phyloP scores from a whole-genome alignment of 2,888 invertebrate species.

The Orthosia gothica region DNA sequence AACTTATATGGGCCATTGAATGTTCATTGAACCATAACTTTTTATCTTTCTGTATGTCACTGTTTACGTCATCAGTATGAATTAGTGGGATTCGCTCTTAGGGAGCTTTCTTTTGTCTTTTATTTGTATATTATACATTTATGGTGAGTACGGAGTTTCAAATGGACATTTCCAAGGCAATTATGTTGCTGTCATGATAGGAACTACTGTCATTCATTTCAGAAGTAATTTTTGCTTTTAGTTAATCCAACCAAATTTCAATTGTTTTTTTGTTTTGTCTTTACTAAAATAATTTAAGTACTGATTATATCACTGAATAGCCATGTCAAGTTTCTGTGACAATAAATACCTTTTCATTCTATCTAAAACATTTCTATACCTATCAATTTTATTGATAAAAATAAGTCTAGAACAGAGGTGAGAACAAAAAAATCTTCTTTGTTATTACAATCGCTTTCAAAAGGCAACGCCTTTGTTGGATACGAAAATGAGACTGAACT shows the following conservation, averaged over 20 bases:
- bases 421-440: not conserved
- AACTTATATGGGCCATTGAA: conserved; percentile 57
- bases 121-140: not conserved
- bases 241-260: not conserved
- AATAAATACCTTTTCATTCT: no score
- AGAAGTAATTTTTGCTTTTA: not conserved
- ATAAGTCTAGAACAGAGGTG: not conserved
- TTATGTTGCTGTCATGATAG: no score
- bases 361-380: not conserved
- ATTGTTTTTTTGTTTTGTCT: not conserved
- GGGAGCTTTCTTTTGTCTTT: not conserved
- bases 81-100: conserved; percentile 32
- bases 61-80: conserved; percentile 29
- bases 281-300: no score
- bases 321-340: no score
- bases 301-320: no score
- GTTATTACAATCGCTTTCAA: not conserved
- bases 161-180: not conserved
- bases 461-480: conserved; percentile 15
- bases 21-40: conserved; percentile 46
- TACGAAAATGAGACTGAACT: conserved; percentile 32
- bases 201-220: not conserved
- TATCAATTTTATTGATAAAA: not conserved
- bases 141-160: not conserved
- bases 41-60: conserved; percentile 52